Base-by-base conservation (phyloP, 2,888 invertebrate species). In the Perithous albicinctus region DNA sequence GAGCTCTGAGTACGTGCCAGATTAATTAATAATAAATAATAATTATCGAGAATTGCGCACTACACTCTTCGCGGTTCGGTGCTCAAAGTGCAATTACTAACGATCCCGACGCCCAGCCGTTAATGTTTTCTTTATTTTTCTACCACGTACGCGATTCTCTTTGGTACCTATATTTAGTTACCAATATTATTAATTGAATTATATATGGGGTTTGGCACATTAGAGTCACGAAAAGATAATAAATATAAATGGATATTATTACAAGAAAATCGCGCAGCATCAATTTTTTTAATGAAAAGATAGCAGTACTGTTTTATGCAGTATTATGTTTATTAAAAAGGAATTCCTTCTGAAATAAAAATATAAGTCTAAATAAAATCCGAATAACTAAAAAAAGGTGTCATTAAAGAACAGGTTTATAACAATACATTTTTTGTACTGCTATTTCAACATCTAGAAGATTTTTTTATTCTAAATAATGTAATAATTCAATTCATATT, bases 1-100 rank as follows among this genome's bases (percentile, higher is more conserved):
- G 48, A 56, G 67, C 35, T 41, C 29, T 54, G 54, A 54, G 54
- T 54, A 54, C 54, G 54, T 38, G 35, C 32, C 43, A 43, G 75
- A 69, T 46, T 79, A 79, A 79, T 74, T 79, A 79, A 79, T 69
- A 46, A 80, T 75, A 75, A 75, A 70, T 74, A 80, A 80, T 79
- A 43, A 79, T 74, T 61, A 79, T 79, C 73, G 38, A 75, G 26
- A 18, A 35, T 18, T n/a, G 12, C 38, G 43, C 18, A 41, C 23
- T 63, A 54, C 43, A 35, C 56, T 35, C 12, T 10, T 15, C 29
- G 29, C 54, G 59, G 26, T 35, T 32, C 73, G 59, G 20, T 38
- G 66, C 38, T 72, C 73, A 46, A 66, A 73, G 78, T 46, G 7
- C 66, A 66, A 66, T 66, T 43, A 43, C 67, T 51, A 67, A 61